phyloP scores from a whole-genome alignment of 2,888 invertebrate species.

The Diplazon laetatorius region DNA sequence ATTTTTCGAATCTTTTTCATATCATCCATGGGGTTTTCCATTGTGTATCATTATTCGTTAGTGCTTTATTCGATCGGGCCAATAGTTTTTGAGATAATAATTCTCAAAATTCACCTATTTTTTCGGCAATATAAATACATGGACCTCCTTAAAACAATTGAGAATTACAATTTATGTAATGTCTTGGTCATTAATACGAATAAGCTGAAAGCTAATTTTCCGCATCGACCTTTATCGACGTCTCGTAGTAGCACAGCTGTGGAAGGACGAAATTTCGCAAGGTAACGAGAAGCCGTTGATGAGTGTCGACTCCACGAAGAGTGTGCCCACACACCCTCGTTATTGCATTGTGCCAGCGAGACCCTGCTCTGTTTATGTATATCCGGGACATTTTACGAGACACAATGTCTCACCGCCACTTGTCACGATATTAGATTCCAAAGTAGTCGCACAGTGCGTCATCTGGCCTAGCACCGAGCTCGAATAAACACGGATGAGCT shows the following conservation, averaged over 20 bases:
- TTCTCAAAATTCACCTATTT: too few species aligned
- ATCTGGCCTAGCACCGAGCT: slow-evolving; percentile 2
- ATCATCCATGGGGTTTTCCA: too few species aligned
- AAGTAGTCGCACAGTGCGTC: slow-evolving; percentile 13
- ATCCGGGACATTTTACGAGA: slow-evolving; percentile 74
- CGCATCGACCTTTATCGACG: too few species aligned
- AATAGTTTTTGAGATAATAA: too few species aligned
- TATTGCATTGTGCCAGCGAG: slow-evolving; percentile 57
- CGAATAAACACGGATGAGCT: slow-evolving; percentile 25
- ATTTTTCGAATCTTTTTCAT: too few species aligned
- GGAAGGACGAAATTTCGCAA: slow-evolving; percentile 15
- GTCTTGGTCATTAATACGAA: too few species aligned
- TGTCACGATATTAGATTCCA: slow-evolving; percentile 73
- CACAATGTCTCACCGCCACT: slow-evolving; percentile 68
- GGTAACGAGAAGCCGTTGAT: slow-evolving; percentile 21
- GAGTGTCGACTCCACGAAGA: slow-evolving; percentile 22
- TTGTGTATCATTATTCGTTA: too few species aligned
- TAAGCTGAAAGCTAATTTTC: too few species aligned
- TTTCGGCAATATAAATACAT: too few species aligned
- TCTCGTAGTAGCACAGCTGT: slow-evolving; percentile 16
- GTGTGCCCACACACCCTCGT: slow-evolving; percentile 28
- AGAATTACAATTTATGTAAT: too few species aligned
- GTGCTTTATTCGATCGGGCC: too few species aligned
- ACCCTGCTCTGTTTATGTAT: slow-evolving; percentile 71
- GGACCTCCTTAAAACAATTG: too few species aligned